These are phyloP conservation scores for Peromyscus aztecus DNA, from an alignment of 2,797 vertebrate genomes.

Conservation along the genomic window DNA sequence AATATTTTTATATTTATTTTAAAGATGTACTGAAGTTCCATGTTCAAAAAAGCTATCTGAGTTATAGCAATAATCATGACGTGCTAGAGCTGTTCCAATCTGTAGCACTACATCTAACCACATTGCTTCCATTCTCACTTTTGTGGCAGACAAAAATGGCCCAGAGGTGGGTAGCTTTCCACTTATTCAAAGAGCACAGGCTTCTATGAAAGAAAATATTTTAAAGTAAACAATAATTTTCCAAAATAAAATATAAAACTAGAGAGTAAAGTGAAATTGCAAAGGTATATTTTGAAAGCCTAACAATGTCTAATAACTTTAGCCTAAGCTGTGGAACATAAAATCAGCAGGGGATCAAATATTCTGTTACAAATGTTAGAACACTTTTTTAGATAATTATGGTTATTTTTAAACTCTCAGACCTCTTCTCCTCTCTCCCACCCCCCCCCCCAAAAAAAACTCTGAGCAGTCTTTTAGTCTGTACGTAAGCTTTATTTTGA, in stretches of 20 bases:
- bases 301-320: conserved; percentile 38
- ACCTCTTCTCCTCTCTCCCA: neutral
- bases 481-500: conserved; percentile 47
- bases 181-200: conserved; percentile 21
- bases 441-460: neutral
- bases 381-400: conserved; percentile 45
- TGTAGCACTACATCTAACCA: neutral
- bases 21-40: neutral
- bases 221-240: conserved; percentile 46
- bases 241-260: conserved; percentile 54
- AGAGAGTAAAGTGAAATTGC: conserved; percentile 27
- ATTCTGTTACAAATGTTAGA: conserved; percentile 27
- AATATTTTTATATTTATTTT: neutral
- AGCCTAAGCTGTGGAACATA: neutral
- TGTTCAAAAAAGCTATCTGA: neutral
- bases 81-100: neutral
- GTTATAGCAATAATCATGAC: neutral
- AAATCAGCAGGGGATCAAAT: conserved; percentile 20
- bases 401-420: conserved; percentile 31
- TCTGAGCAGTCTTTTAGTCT: conserved; percentile 14
- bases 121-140: neutral
- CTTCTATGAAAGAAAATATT: neutral
- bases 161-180: neutral
- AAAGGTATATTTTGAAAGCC: conserved; percentile 33
- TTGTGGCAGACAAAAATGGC: neutral